Conservation (phyloP, 1,140 invertebrate species). For the Cherax quadricarinatus region DNA sequence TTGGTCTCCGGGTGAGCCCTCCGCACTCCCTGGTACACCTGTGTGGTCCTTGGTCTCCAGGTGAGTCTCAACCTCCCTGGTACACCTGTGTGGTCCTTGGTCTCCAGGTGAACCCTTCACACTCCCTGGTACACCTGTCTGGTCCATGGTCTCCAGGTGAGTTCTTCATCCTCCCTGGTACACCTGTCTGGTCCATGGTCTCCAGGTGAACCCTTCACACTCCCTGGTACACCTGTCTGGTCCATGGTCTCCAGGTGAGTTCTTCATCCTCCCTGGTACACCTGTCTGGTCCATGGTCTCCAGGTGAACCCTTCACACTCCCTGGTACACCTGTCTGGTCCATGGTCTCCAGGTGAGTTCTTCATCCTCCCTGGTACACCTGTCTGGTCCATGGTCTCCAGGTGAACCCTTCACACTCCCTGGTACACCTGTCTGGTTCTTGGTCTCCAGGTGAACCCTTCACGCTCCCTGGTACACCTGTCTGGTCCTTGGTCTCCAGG, state of each 20-base stretch:
- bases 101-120: not conserved
- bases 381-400: not conserved
- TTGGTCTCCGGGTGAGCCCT: not conserved
- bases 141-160: not conserved
- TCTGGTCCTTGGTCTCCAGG: not conserved
- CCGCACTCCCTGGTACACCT: too few species aligned
- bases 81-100: not conserved
- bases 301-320: not conserved
- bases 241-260: not conserved
- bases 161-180: not conserved
- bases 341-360: not conserved
- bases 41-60: too few species aligned
- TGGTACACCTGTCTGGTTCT: not conserved
- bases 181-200: not conserved
- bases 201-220: not conserved
- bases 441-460: not conserved
- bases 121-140: not conserved
- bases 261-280: too few species aligned
- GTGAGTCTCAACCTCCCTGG: not conserved
- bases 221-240: not conserved
- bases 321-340: not conserved
- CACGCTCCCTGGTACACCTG: not conserved
- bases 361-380: not conserved
- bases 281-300: too few species aligned
- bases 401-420: not conserved